Percentiles rank a stretch among this genome's conserved stretches.
Conservation (phyloP, 2,888 invertebrate genomes). For the Chloroclystis v-ata region DNA sequence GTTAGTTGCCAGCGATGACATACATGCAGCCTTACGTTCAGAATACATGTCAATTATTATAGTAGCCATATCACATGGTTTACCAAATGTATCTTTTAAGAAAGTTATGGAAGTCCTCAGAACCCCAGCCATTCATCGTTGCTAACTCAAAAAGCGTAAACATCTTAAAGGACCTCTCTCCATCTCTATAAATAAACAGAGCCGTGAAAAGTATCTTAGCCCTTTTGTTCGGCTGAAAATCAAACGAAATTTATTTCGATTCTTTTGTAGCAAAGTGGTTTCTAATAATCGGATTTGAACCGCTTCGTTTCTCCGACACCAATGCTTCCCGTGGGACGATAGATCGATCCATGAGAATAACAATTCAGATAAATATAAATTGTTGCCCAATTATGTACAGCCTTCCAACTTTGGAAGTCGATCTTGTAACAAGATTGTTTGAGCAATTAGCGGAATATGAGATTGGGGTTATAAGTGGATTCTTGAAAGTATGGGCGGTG, state of each 20-base stretch:
- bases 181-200: not conserved
- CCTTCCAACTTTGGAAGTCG: not conserved
- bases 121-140: no score
- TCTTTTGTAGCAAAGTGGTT: conserved; percentile 17
- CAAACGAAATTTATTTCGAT: conserved; percentile 11
- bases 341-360: conserved; percentile 18
- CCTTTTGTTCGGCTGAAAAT: conserved; percentile 7
- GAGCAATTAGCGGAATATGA: not conserved
- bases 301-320: conserved; percentile 19
- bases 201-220: not conserved
- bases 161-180: not conserved
- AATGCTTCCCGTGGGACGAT: conserved; percentile 16
- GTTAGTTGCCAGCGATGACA: no score
- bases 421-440: not conserved
- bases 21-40: no score
- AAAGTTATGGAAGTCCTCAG: no score
- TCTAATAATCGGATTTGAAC: conserved; percentile 21
- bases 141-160: not conserved
- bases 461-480: no score
- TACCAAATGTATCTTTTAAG: no score
- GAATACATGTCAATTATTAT: no score
- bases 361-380: conserved; percentile 17
- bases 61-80: no score
- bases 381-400: conserved; percentile 11
- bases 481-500: not conserved